These are phyloP conservation scores for Ammodytes marinus DNA, from an alignment of 2,113 vertebrate species.

Conservation along the genomic window DNA sequence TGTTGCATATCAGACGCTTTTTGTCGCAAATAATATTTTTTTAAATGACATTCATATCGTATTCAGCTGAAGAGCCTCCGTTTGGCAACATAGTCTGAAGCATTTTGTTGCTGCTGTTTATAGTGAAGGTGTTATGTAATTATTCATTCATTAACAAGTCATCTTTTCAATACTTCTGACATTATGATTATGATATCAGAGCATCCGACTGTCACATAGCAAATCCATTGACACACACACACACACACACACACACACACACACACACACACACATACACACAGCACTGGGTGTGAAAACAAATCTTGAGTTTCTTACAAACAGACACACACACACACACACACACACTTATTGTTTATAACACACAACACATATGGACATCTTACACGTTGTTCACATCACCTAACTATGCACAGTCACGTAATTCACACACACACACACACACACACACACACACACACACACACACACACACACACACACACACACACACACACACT, in stretches of 20 bases:
- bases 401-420: not conserved
- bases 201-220: not conserved
- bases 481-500: constrained; percentile 28
- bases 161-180: no score
- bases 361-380: not conserved
- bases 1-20: no score
- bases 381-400: not conserved
- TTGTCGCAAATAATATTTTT: no score
- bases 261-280: not conserved
- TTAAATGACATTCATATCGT: no score
- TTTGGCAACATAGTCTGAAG: no score
- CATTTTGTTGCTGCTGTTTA: no score
- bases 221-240: not conserved
- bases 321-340: constrained; percentile 7
- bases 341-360: not conserved
- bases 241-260: constrained; percentile 7
- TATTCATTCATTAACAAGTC: not conserved
- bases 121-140: no score
- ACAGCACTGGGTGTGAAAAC: no score
- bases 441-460: not conserved
- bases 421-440: constrained; percentile 1
- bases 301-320: not conserved
- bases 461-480: constrained; percentile 7
- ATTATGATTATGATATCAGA: not conserved
- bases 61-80: no score